Evolutionary conservation across 2,797 vertebrate species (phyloP), one percentile per base, ranked within the genome.

Genomic region (Staurois parvus): DNA sequence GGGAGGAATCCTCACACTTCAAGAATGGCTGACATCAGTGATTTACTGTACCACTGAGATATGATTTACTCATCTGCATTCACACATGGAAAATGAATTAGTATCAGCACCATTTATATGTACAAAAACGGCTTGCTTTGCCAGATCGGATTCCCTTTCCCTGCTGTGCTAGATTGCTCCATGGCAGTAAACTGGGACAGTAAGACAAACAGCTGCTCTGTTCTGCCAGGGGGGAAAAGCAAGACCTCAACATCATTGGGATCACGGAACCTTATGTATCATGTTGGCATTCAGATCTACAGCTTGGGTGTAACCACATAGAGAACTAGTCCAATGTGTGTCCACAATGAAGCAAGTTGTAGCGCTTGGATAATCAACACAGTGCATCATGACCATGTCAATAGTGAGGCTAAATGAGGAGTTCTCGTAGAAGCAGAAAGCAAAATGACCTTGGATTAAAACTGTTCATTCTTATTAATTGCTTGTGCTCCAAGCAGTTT

Each of bases 401-500:
- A 72, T 72, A 82, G 56, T 17, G 68, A 77, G 15, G 62, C 62
- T 42, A 19, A 29, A 32, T 26, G 17, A 73, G 66, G 34, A 77
- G 29, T 2, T 12, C 6, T 72, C n/a, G 67, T 34, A 59, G 45
- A 76, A 48, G 34, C 21, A 42, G 19, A 45, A 48, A 81, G 29
- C 52, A 48, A 67, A 72, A 67, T 86, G 79, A 86, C 79, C 79
- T 82, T 86, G 85, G 78, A 86, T 86, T 72, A 78, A 77, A 82
- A 77, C 32, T 82, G 45, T 78, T 77, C 24, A 32, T 78, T 82
- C 37, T 83, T 77, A 86, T 82, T 86, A 86, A 86, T 86, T 77
- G 79, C 84, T 85, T 72, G 6, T 69, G 79, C 79, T 85, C 66
- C 48, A 12, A 76, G 79, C 45, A 26, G 34, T 76, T 69, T 70